Evolutionary conservation across 2,888 invertebrate genomes (phyloP), one percentile per base, ranked within the genome.

Genomic region (Machimus rusticus): DNA sequence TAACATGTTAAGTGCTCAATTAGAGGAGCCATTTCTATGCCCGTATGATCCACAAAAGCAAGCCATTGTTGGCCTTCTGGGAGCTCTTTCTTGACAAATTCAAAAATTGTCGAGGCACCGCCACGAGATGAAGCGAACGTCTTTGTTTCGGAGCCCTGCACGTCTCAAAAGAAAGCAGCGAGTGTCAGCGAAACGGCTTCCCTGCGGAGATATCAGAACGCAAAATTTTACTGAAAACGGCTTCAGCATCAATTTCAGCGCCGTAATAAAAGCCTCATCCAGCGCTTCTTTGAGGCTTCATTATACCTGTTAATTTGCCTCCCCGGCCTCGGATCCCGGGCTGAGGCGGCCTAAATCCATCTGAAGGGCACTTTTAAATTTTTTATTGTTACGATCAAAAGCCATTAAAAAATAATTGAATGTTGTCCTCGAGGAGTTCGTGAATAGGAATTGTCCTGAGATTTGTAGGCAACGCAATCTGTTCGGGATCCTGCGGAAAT

Each of bases 351-450:
- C 43, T 43, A 78, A 39, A 43, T 78, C 78, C 43, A 43, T 78
- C 46, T 43, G 37, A 28, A 43, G 78, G 43, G 43, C 78, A 78
- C 81, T 81, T 81, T 81, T 81, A 55, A 81, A 81, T 81, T 81
- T 81, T 81, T 81, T 43, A 81, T 81, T 55, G n/a, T 55, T 81
- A 81, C 81, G 81, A 81, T 81, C 51, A 81, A 55, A 81, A 81
- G 81, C 81, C 78, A 81, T 81, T 81, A 81, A 81, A 81, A 55
- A 51, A 81, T 55, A 81, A 81, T 81, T 81, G 55, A 51, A 31
- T 55, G 81, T 81, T 81, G 81, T 81, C 55, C 55, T 81, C 16
- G 31, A 55, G 81, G 55, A 81, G 28, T 31, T 81, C 16, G 28
- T 81, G 39, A 43, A 43, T 43, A 19, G 23, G 78, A 78, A 78